Evolutionary conservation across 2,113 vertebrate species (phyloP), one percentile per base, ranked within the genome.

Genomic region (Prolemur simus): DNA sequence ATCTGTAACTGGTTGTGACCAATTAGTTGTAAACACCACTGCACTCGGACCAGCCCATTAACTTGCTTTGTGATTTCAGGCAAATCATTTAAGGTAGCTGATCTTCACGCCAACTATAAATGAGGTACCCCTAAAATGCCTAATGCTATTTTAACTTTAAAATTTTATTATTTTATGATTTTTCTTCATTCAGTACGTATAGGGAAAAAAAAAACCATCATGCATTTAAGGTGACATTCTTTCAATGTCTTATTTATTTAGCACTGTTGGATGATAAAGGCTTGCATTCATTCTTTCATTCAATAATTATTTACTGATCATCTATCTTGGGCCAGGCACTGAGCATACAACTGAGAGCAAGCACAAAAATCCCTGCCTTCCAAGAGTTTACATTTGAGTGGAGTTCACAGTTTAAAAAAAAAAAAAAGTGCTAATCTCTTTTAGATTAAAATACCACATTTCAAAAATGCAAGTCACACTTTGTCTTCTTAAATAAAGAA

Each of bases 21-120:
- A 7, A 56, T 21, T 56, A 56, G 18, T 56, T 54, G 52, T 54
- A 20, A 54, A 54, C 52, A 54, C 52, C 52, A 54, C 52, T 54
- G 52, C 52, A 54, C 52, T 54, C 18, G 17, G 6, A 54, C 17
- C 18, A 20, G 52, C 52, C 69, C 32, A 49, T 15, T 84, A 39
- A 92, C 9, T 92, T 54, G 37, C 23, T 94, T 76, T 95, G 83
- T 91, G 37, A 94, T 49, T 47, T 88, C 49, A 93, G 63, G 34
- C 49, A 96, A 91, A 92, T 88, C 68, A 92, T 74, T 87, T 89
- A 27, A 91, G 83, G 12, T 80, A 84, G 37, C 34, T 58, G 47
- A 83, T 78, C 69, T 37, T 82, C 20, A 49, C 5, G 56, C 64
- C 63, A 73, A 27, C 3, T 69, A 45, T 37, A 76, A 91, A 94